phyloP scores from a whole-genome alignment of 2,797 vertebrate genomes.

The Hylomyscus alleni region DNA sequence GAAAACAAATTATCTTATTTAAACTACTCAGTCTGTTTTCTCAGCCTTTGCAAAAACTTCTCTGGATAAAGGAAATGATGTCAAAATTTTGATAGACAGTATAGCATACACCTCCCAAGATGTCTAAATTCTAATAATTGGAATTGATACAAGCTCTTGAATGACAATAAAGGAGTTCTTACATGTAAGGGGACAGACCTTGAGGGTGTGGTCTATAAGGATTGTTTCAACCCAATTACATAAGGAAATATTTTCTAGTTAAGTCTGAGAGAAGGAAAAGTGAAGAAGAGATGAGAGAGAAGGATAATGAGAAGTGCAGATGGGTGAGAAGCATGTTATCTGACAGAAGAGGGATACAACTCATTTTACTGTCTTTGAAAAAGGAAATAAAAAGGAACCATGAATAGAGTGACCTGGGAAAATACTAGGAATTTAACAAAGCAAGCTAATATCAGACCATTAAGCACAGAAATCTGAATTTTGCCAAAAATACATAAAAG shows the following conservation, averaged over 20 bases:
- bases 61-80: neutral
- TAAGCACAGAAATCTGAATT: neutral
- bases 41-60: neutral
- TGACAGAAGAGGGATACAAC: neutral
- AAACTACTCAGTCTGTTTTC: neutral
- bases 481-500: neutral
- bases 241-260: neutral
- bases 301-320: neutral
- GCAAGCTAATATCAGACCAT: neutral
- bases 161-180: neutral
- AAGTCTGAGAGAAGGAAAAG: neutral
- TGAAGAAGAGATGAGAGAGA: neutral
- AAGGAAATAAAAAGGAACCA: neutral
- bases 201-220: neutral
- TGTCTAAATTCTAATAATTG: neutral
- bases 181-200: neutral
- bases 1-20: neutral
- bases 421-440: neutral
- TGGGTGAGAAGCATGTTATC: fast-evolving
- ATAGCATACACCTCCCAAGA: neutral
- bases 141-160: neutral
- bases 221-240: neutral
- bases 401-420: too few relatives aligned
- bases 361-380: neutral
- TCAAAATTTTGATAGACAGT: neutral